Base-by-base conservation (phyloP, 1,140 invertebrate genomes). In the Drosophila tropicalis region DNA sequence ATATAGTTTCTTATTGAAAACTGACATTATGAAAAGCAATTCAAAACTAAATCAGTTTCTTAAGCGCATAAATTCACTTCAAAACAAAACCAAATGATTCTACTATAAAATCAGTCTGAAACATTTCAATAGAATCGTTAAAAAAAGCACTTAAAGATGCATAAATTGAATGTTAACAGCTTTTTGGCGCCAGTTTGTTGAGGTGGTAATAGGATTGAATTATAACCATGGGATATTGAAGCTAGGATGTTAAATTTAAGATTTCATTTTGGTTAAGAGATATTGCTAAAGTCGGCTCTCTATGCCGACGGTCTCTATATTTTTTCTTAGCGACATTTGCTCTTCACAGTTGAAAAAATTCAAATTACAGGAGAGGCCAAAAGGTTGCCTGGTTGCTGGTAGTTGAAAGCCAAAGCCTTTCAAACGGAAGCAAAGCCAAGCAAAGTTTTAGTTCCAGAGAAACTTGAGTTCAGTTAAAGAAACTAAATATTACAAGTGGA, bases 301-400 rank as follows among this genome's bases (percentile, higher is more conserved):
- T 19, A 47, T 19, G 17, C 15, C 3, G 40, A 15, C 17, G 17
- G 15, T 47, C 3, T 19, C 19, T 17, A 3, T 25, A 5, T 29
- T 47, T 44, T 15, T 5, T 5, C 17, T 47, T 0, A n/a, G 44
- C 44, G 72, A 70, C 74, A 76, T 63, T 76, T 62, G 41, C 47
- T 58, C 61, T 82, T 89, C 69, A 87, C 83, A 87, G 83, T 89
- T 83, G 69, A 79, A 72, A 77, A 89, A 80, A 87, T 89, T 87
- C 84, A 87, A 87, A 87, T 87, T 87, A 87, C 80, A 85, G 81
- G 19, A 56, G 61, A 72, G 62, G 62, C 74, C 70, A 69, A 81
- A 80, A 86, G 78, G 82, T 74, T 74, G 82, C 62, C 63, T 6
- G 13, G n/a, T 15, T 78, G 67, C 61, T 47, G 15, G 15, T 5